Conservation (phyloP, 2,113 vertebrate species). For the Malurus cyaneus region DNA sequence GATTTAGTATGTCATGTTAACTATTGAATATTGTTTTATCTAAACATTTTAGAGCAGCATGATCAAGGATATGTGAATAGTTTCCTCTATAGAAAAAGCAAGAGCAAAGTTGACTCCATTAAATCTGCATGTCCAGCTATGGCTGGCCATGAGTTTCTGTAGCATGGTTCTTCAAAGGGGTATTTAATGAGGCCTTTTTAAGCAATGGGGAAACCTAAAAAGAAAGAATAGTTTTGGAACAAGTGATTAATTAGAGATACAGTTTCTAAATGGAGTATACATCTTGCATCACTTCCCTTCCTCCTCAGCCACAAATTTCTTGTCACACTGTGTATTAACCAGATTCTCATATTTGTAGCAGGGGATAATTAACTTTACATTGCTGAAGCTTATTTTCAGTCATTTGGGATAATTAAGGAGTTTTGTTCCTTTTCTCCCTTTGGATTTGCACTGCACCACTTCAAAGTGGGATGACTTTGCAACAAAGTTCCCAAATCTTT, state of each 20-base stretch:
- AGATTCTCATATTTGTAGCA: not conserved
- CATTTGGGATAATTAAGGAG: not conserved
- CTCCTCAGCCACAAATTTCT: not conserved
- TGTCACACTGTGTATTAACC: not conserved
- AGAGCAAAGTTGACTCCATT: not conserved
- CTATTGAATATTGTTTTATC: not conserved
- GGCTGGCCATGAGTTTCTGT: not conserved
- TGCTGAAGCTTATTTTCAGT: not conserved
- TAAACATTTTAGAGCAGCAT: not conserved
- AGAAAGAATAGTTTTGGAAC: not conserved
- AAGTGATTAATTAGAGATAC: not conserved
- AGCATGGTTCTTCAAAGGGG: not conserved
- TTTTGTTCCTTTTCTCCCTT: not conserved
- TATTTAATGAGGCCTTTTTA: not conserved
- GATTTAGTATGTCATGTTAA: not conserved
- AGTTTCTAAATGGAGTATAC: not conserved
- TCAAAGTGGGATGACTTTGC: not conserved
- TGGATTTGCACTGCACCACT: not conserved
- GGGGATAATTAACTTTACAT: not conserved
- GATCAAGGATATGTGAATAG: not conserved
- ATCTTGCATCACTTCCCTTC: not conserved
- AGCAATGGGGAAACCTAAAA: not conserved
- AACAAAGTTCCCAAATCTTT: not conserved
- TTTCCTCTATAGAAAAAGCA: not conserved
- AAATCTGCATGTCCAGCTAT: not conserved